Evolutionary conservation across 2,113 vertebrate species (phyloP).

Genomic region (Heterotis niloticus): DNA sequence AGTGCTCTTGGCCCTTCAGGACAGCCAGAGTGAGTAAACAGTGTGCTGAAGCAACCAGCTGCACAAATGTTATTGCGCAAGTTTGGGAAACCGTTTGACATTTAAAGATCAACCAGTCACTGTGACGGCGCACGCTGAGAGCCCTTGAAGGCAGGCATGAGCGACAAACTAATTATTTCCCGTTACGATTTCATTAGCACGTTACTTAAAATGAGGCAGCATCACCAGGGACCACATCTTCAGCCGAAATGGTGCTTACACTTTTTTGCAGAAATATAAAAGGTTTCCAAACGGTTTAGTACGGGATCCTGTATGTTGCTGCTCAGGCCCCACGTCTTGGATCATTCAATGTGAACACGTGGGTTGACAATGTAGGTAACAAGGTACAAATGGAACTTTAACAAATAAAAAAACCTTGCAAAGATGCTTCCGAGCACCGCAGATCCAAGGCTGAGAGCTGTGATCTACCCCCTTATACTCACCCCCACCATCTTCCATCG

Average conservation of each 20-base stretch:
- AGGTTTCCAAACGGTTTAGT: too few relatives aligned
- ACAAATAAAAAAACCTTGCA: too few relatives aligned
- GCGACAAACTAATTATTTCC: slow-evolving; percentile 39
- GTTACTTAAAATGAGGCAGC: slow-evolving; percentile 25
- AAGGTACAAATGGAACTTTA: too few relatives aligned
- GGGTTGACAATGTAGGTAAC: too few relatives aligned
- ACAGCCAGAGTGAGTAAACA: neutral
- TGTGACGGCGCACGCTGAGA: slow-evolving; percentile 11
- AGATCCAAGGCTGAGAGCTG: neutral
- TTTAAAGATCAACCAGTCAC: slow-evolving; percentile 39
- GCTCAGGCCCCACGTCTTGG: too few relatives aligned
- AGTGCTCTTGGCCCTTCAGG: neutral
- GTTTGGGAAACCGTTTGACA: slow-evolving; percentile 36
- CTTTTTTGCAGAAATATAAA: too few relatives aligned
- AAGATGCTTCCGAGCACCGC: neutral
- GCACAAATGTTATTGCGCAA: slow-evolving; percentile 16
- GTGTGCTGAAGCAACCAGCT: neutral
- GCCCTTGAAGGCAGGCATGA: slow-evolving; percentile 20
- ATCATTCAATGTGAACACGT: too few relatives aligned
- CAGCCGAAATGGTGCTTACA: neutral
- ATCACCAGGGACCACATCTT: neutral
- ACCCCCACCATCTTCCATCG: neutral
- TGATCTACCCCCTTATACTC: neutral
- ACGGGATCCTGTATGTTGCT: too few relatives aligned
- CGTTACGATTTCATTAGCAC: slow-evolving; percentile 8